phyloP scores from a whole-genome alignment of 2,113 vertebrate genomes.

The Dromaius novaehollandiae region DNA sequence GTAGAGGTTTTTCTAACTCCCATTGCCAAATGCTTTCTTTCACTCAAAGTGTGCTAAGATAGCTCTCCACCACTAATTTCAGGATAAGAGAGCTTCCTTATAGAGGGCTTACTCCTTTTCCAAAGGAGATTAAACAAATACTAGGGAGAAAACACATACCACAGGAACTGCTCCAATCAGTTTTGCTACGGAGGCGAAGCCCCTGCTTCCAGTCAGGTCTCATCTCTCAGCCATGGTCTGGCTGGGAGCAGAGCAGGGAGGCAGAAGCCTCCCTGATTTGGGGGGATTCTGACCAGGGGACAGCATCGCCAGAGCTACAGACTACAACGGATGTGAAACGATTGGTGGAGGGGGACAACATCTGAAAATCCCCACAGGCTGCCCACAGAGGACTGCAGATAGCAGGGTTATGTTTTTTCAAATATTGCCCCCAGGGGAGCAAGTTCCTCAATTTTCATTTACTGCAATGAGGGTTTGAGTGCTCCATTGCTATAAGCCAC shows the following conservation, averaged over 20 bases:
- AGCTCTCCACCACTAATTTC: background rate
- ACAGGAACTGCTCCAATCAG: background rate
- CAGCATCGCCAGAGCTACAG: background rate
- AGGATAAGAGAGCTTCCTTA: too few relatives aligned
- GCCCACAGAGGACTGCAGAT: background rate
- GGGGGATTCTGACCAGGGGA: background rate
- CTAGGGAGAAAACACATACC: too few relatives aligned
- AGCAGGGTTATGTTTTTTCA: background rate
- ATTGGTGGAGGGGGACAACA: rapidly evolving
- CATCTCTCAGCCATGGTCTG: background rate
- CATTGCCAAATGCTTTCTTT: too few relatives aligned
- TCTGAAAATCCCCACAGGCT: background rate
- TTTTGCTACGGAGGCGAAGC: background rate
- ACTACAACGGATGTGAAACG: background rate
- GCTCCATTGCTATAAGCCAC: background rate
- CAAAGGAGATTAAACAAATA: background rate
- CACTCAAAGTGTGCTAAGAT: too few relatives aligned
- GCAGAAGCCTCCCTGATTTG: background rate
- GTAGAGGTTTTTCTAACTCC: too few relatives aligned
- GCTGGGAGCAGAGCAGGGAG: too few relatives aligned
- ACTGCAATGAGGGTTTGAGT: background rate
- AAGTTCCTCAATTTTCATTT: background rate
- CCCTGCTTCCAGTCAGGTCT: background rate
- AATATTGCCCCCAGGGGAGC: background rate
- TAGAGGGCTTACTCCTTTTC: background rate